These are phyloP conservation scores for Tachysurus fulvidraco DNA, from an alignment of 2,113 vertebrate genomes.

Conservation along the genomic window DNA sequence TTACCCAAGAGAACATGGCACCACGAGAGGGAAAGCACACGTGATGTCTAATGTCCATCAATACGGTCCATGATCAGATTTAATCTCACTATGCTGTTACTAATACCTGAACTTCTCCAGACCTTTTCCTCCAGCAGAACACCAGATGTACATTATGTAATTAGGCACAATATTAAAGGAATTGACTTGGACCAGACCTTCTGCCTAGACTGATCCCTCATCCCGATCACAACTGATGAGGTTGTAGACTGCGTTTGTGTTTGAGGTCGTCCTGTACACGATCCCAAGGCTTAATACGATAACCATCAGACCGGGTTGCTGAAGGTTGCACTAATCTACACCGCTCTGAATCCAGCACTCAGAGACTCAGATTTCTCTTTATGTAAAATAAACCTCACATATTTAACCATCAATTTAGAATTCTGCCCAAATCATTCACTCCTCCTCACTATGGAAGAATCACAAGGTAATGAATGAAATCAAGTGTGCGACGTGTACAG, in stretches of 20 bases:
- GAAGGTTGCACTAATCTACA: background rate
- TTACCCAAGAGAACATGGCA: background rate
- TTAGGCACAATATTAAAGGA: constrained; percentile 31
- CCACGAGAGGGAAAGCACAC: background rate
- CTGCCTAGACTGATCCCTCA: constrained; percentile 13
- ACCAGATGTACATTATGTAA: constrained; percentile 37
- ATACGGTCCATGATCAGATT: background rate
- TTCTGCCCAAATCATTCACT: background rate
- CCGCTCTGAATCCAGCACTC: background rate
- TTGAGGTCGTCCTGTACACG: constrained; percentile 21
- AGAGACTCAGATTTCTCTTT: background rate
- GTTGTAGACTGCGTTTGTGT: background rate
- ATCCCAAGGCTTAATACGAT: constrained; percentile 22
- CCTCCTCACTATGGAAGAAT: background rate
- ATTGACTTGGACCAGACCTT: constrained; percentile 28
- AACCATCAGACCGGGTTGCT: background rate
- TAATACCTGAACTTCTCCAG: constrained; percentile 14
- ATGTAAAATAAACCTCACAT: background rate
- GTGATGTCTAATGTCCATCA: background rate
- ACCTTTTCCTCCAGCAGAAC: background rate
- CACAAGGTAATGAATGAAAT: background rate
- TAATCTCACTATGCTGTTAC: constrained; percentile 6
- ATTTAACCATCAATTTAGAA: background rate
- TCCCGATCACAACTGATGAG: constrained; percentile 29
- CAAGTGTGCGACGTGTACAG: background rate